Base-by-base conservation (phyloP, 2,113 vertebrate species). In the Ploceus nigricollis region DNA sequence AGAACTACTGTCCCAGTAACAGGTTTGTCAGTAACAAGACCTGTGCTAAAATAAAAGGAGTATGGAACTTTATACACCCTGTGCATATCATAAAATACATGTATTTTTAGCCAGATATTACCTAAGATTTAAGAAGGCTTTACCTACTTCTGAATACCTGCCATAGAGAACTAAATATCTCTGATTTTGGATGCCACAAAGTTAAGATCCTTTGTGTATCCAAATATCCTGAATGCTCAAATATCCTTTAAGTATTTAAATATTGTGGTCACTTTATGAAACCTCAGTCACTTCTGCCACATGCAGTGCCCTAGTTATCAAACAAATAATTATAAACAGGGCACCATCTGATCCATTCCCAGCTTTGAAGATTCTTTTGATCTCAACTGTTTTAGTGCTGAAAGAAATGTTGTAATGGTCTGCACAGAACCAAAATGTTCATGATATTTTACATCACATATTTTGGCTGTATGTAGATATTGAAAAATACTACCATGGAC, bases 51-150 rank as follows among this genome's bases (percentile, higher is more conserved):
- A 76, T 64, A 12, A 44, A 53, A 73, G 24, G 10, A 58, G 1
- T 63, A 30, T 60, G 25, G 12, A 63, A 31, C 37, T 68, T 58
- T 39, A 40, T 58, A 23, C 4, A 48, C 3, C 7, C 6, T n/a
- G 6, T 22, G 2, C 23, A 24, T 11, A 30, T 10, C 14, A 33
- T 12, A 58, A 2, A 7, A 42, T 14, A 50, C 0, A 4, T 15
- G 3, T 20, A 27, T n/a, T 60, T 89, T 84, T 47, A 72, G 17
- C 9, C 21, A 93, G 25, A 42, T 45, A 83, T 64, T 60, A 30
- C 9, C 9, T 54, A 31, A 40, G 35, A 60, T 87, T 89, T 64
- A 25, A 68, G 35, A 53, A 79, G 56, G 5, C 5, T 27, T 90
- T 72, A n/a, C 11, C 28, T 87, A 16, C n/a, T 66, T 57, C 37